Base-by-base conservation (phyloP, 2,797 vertebrate species). In the Loriculus beryllinus region DNA sequence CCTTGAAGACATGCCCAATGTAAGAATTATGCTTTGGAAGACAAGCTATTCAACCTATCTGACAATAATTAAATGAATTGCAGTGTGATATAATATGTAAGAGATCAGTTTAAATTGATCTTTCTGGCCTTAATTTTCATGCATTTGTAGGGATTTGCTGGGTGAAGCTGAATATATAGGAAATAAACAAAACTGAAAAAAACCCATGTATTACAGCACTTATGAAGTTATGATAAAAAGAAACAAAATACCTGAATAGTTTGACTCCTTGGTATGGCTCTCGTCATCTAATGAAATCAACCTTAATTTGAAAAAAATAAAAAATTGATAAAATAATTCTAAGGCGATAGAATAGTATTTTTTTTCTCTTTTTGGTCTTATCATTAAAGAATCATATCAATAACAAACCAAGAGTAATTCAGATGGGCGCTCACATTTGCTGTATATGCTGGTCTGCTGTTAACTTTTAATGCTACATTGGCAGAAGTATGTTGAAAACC, bases 281-380 rank as follows among this genome's bases (percentile, higher is more conserved):
- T 98, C 98, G 51, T 98, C 98, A 39, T 96, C 98, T 81, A 99
- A 97, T 64, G 98, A 98, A 97, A 99, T 98, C 91, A 99, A 98
- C 97, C 99, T 99, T 94, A 48, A 96, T 97, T 96, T 85, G 63
- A 94, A 96, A 90, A 89, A 72, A 93, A 74, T 33, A 87, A 95
- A 88, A 35, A 49, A 68, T 1, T 31, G 47, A 62, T 31, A 64
- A 91, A 82, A 68, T n/a, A 69, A 90, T 75, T 84, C 26, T 57
- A 81, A 67, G 11, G 13, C 9, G 51, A 60, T 21, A 63, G 23
- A 86, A 79, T 40, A 92, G 37, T 26, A 88, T 9, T n/a, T 2
- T 39, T 69, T 60, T 63, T 29, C n/a, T 70, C 47, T 74, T 86
- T 82, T 82, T 84, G 37, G 42, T 81, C 48, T 78, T 65, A 60